These are phyloP conservation scores for Lottia gigantea DNA, from an alignment of 2,888 invertebrate genomes.

Conservation along the genomic window DNA sequence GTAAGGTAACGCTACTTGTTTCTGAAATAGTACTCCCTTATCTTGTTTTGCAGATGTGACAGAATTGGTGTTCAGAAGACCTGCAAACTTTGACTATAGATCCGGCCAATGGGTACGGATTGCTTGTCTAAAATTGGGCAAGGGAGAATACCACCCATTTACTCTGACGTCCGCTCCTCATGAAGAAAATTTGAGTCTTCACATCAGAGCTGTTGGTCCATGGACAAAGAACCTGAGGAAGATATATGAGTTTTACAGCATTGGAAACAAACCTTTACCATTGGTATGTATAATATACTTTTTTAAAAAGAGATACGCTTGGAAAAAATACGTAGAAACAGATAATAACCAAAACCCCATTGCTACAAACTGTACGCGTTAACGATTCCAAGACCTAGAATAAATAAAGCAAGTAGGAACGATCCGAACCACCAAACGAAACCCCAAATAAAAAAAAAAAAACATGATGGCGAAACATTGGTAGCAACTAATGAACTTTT, in stretches of 20 bases:
- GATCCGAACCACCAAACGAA: too few species aligned
- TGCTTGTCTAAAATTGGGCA: slow-evolving; percentile 72
- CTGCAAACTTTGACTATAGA: slow-evolving; percentile 74
- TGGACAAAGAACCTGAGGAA: slow-evolving; percentile 73
- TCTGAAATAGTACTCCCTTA: too few species aligned
- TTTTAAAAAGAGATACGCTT: too few species aligned
- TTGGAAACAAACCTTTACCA: slow-evolving; percentile 21
- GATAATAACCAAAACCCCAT: too few species aligned
- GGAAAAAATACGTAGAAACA: too few species aligned
- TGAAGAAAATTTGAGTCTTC: slow-evolving; percentile 72
- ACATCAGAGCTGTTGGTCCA: slow-evolving; percentile 75
- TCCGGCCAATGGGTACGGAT: slow-evolving; percentile 77
- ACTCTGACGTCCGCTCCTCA: slow-evolving; percentile 76
- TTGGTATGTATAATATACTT: slow-evolving; percentile 3
- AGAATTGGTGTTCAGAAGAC: slow-evolving; percentile 72
- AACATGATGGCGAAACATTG: too few species aligned
- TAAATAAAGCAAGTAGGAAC: too few species aligned
- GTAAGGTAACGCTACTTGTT: too few species aligned
- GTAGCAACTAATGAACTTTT: too few species aligned
- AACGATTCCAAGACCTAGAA: too few species aligned
- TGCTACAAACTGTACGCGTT: too few species aligned
- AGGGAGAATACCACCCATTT: slow-evolving; percentile 75
- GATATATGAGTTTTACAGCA: slow-evolving; percentile 53
- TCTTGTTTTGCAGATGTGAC: slow-evolving; percentile 71
- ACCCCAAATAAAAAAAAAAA: too few species aligned